These are phyloP conservation scores for Gortyna flavago DNA, from an alignment of 2,888 invertebrate genomes.

Conservation along the genomic window DNA sequence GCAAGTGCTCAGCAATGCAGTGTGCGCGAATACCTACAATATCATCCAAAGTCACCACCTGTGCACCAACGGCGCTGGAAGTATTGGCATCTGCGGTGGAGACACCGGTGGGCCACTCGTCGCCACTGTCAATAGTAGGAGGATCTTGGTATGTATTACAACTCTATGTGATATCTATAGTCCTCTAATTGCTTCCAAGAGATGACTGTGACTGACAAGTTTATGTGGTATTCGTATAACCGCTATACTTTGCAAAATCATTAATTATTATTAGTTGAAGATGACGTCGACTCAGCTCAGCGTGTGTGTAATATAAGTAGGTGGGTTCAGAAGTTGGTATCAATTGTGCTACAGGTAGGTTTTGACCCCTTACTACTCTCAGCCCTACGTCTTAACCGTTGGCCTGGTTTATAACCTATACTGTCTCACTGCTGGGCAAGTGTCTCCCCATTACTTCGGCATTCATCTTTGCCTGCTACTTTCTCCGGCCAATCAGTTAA, in stretches of 20 bases:
- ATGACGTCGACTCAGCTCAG: background rate
- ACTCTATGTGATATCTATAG: background rate
- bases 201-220: background rate
- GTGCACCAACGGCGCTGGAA: slow-evolving; percentile 74
- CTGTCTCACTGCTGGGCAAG: background rate
- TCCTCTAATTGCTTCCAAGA: background rate
- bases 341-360: background rate
- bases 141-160: slow-evolving; percentile 65
- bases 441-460: background rate
- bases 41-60: slow-evolving; percentile 71
- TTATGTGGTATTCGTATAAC: background rate
- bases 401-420: background rate
- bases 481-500: no score
- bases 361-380: background rate
- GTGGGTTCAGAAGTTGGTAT: background rate
- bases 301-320: background rate
- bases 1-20: slow-evolving; percentile 73
- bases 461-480: background rate
- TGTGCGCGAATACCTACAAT: slow-evolving; percentile 66
- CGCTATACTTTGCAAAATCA: background rate
- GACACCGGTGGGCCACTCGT: slow-evolving; percentile 76
- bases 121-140: slow-evolving; percentile 65
- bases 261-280: background rate
- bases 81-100: slow-evolving; percentile 74
- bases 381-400: background rate